Evolutionary conservation across 2,113 vertebrate species (phyloP), one percentile per base, ranked within the genome.

Genomic region (Bambusicola thoracicus): DNA sequence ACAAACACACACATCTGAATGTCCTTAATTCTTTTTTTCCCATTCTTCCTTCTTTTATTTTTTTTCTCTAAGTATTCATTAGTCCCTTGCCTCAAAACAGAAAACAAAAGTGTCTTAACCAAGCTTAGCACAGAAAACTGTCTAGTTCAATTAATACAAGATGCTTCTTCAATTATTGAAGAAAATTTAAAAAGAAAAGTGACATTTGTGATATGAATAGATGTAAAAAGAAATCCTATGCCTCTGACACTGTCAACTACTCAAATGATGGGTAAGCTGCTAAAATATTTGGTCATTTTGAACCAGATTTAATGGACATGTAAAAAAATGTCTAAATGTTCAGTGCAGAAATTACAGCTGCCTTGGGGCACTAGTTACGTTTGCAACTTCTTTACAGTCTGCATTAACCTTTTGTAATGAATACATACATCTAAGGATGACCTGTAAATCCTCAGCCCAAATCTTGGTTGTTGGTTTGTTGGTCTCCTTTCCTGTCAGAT

Each of bases 341-440:
- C 44, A 75, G 18, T 67, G 66, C 24, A 68, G 91, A 92, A 95
- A 30, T 91, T 96, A 91, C 18, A 85, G 55, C 14, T 87, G 38
- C 86, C 63, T 93, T 63, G 53, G 24, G 65, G 14, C 8, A 51
- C 10, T 69, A 74, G 4, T 75, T 95, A 85, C 16, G 73, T 93
- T 90, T 90, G 30, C 44, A 87, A 73, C 41, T 87, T 70, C 36
- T 48, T 94, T 86, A 87, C 17, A 92, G 25, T 73, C 46, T 80
- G 3, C 30, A 66, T 87, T 82, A 91, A 76, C 8, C 13, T 88
- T 93, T 94, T 93, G 29, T 69, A 90, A 73, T 20, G 11, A 82
- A 87, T 80, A 43, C 11, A n/a, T 77, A 7, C 38, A 61, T 74
- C 46, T 94, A 85, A 77, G 76, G 74, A 27, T 53, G 51, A 68